Conservation (phyloP, 2,113 vertebrate genomes). For the Butorides virescens region DNA sequence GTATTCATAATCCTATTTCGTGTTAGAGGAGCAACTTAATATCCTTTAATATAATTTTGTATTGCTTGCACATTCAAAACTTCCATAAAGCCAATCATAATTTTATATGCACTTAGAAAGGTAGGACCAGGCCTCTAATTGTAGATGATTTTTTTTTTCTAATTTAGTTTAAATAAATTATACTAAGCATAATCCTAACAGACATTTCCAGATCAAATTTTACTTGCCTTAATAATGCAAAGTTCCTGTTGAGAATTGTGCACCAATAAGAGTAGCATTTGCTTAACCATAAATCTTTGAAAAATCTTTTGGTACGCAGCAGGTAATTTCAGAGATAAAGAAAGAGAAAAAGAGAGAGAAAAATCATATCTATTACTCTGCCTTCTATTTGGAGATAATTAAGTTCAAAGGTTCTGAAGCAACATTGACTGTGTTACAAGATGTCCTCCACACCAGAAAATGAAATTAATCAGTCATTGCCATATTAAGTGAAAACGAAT, state of each 20-base stretch:
- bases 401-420: slow-evolving; percentile 38
- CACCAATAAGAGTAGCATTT: not conserved
- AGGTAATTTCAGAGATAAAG: slow-evolving; percentile 16
- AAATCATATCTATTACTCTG: not conserved
- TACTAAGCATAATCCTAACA: not conserved
- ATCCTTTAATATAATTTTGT: not conserved
- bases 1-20: not conserved
- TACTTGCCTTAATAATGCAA: not conserved
- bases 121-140: not conserved
- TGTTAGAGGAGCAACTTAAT: not conserved
- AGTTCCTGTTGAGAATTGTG: not conserved
- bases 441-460: slow-evolving; percentile 23
- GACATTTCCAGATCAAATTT: not conserved
- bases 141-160: not conserved
- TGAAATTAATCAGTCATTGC: slow-evolving; percentile 44
- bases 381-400: slow-evolving; percentile 18
- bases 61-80: not conserved
- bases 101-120: not conserved
- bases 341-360: not conserved
- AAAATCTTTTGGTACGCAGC: not conserved
- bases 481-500: not conserved
- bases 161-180: not conserved
- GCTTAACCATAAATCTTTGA: not conserved
- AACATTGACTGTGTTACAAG: not conserved
- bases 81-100: not conserved